Base-by-base conservation (phyloP, 2,888 invertebrate genomes). In the Matsumyia berberina region DNA sequence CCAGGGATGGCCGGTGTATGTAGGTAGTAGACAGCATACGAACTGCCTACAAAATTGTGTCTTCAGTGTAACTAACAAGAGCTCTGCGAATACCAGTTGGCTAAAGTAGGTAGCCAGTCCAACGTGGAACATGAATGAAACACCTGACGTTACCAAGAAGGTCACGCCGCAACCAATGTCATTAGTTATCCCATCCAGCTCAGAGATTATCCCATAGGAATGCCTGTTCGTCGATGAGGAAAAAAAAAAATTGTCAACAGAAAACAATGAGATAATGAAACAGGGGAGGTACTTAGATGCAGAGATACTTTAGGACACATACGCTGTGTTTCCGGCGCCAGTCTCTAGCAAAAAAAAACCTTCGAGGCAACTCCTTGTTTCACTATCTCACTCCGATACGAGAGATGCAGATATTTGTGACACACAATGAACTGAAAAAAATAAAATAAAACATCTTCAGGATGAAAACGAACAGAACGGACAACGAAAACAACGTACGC, bases 131-230 rank as follows among this genome's bases (percentile, higher is more conserved):
- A 72, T 79, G 72, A 70, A 70, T 72, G 79, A 58, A 79, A 64
- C 79, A 79, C 79, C 79, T 79, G 79, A 79, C 49, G 72, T 46
- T 72, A 79, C 79, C 51, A 66, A 58, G 72, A 79, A 79, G 79
- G 79, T 79, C 79, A 79, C 58, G 64, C 55, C 39, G 64, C 79
- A 69, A 70, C 55, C 69, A 70, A 46, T 57, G 9, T 78, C 77
- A 78, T 78, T 78, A 78, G 62, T 69, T 78, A 55, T 39, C 12
- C 17, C 19, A n/a, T 39, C 29, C 33, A 31, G 55, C 9, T 37
- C 37, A 5, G 17, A 29, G 64, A 74, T 74, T 66, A 66, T 57
- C 57, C 66, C 57, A 46, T 57, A 66, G 31, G 49, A 69, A 69
- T 55, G 55, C 19, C 24, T 12, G 29, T 19, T 24, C 4, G 24